phyloP scores from a whole-genome alignment of 2,113 vertebrate genomes.

The Alexandromys fortis region DNA sequence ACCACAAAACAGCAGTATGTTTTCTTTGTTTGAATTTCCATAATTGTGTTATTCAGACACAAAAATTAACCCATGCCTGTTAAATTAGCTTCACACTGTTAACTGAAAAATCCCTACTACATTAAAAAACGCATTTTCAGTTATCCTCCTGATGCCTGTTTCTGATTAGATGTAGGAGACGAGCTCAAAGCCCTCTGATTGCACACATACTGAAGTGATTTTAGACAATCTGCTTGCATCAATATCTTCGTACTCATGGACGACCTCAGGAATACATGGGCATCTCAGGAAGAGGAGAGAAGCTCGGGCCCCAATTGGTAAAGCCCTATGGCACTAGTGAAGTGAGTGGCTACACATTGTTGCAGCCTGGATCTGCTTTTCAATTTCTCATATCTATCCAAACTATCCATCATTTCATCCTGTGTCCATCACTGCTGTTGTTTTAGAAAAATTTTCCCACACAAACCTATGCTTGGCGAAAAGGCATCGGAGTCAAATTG shows the following conservation, averaged over 20 bases:
- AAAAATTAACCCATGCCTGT: neutral
- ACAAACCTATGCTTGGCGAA: neutral
- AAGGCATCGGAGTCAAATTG: neutral
- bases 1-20: neutral
- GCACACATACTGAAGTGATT: neutral
- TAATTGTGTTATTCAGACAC: neutral
- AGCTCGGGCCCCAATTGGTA: neutral
- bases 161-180: neutral
- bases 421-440: neutral
- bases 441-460: neutral
- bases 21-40: conserved; percentile 18
- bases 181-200: neutral
- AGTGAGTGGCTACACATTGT: neutral
- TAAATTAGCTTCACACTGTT: conserved; percentile 1
- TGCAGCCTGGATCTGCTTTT: neutral
- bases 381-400: neutral
- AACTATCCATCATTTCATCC: neutral
- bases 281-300: neutral
- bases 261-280: neutral
- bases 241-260: neutral
- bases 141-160: neutral
- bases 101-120: neutral
- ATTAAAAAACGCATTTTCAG: neutral
- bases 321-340: neutral
- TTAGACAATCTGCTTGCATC: neutral